Percentiles rank a stretch among this genome's conserved stretches.
Evolutionary conservation across 2,113 vertebrate species (phyloP).

Genomic region (Myiagra hebetior): DNA sequence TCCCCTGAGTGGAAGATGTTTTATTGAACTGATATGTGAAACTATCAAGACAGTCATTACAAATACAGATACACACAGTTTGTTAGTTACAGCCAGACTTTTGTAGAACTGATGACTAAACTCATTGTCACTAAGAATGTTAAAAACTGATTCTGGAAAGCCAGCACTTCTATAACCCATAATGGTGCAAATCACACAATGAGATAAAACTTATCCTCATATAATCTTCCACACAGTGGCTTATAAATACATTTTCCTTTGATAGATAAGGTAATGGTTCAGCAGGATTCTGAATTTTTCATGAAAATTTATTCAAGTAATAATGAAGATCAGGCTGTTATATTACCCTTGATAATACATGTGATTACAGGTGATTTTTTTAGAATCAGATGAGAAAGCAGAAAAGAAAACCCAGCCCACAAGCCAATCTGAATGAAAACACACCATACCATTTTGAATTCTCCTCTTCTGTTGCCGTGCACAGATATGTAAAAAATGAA

Average conservation of each 20-base stretch:
- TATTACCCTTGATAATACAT: slow-evolving; percentile 14
- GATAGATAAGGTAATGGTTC: slow-evolving; percentile 44
- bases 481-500: not conserved
- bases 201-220: slow-evolving; percentile 43
- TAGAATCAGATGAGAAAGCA: slow-evolving; percentile 32
- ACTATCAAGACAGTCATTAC: slow-evolving; percentile 12
- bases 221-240: slow-evolving; percentile 6
- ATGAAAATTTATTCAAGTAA: slow-evolving; percentile 41
- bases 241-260: slow-evolving; percentile 43
- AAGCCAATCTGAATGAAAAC: not conserved
- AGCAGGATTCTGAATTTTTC: slow-evolving; percentile 46
- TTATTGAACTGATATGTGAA: slow-evolving; percentile 32
- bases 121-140: slow-evolving; percentile 20
- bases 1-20: slow-evolving; percentile 49
- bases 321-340: slow-evolving; percentile 22
- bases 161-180: slow-evolving; percentile 9
- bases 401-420: not conserved
- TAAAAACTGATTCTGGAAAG: slow-evolving; percentile 25
- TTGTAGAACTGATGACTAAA: slow-evolving; percentile 6
- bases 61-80: slow-evolving; percentile 18
- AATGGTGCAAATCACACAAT: not conserved
- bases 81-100: not conserved
- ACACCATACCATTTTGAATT: not conserved
- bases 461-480: not conserved
- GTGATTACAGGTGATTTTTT: slow-evolving; percentile 24